Conservation (phyloP, 30 jellyfish, hydroid and myxozoan species). For the Cassiopea andromeda region DNA sequence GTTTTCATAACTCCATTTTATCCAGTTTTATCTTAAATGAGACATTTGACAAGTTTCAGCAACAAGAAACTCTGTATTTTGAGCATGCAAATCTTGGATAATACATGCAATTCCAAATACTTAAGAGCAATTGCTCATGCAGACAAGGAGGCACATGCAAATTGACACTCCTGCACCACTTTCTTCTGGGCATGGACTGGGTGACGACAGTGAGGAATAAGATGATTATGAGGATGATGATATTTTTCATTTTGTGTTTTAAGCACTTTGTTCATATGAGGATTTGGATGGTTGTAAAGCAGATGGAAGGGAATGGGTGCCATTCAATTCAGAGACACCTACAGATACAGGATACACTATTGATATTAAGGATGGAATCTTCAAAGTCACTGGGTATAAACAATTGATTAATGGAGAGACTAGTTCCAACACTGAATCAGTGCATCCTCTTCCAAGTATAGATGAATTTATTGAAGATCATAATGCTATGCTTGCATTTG, state of each 20-base stretch:
- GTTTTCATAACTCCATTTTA: too few species aligned
- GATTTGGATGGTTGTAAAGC: slow-evolving; percentile 21
- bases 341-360: slow-evolving; percentile 84
- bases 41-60: too few species aligned
- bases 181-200: too few species aligned
- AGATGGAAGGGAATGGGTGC: slow-evolving; percentile 87
- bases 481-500: slow-evolving; percentile 84
- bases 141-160: too few species aligned
- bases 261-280: slow-evolving; percentile 29
- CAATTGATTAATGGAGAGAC: slow-evolving; percentile 61
- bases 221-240: too few species aligned
- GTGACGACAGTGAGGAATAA: too few species aligned
- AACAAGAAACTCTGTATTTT: too few species aligned
- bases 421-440: slow-evolving; percentile 47
- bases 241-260: neutral
- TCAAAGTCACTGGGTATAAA: slow-evolving; percentile 80
- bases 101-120: too few species aligned
- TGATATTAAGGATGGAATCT: slow-evolving; percentile 89
- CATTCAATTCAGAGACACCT: slow-evolving; percentile 83
- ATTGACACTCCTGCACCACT: too few species aligned
- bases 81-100: too few species aligned
- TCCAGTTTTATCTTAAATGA: too few species aligned
- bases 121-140: too few species aligned
- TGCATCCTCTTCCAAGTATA: slow-evolving; percentile 93
- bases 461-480: slow-evolving; percentile 97